Evolutionary conservation across 2,888 invertebrate genomes (phyloP), one percentile per base, ranked within the genome.

Genomic region (Fragum fragum): DNA sequence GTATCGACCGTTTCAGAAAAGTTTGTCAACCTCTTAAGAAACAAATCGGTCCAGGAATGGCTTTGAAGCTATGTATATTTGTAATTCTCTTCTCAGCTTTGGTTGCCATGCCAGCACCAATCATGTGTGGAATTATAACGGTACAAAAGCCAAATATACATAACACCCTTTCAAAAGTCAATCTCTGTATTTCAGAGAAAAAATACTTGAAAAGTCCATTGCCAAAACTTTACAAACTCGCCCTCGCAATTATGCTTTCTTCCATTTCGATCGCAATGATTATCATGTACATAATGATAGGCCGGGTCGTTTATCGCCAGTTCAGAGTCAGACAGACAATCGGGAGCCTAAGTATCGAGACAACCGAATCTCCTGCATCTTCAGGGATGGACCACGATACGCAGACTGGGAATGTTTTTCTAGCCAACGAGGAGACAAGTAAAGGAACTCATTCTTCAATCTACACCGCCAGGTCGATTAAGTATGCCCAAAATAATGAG

Each of bases 11-110:
- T 0, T 83, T 72, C 47, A 55, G 83, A 39, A 76, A 80, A 29
- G 83, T 83, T 11, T 83, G 80, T 52, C 79, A 80, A 42, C 83
- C 83, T 11, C 53, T 83, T 23, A 83, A 80, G 55, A 73, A 68
- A 21, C 83, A 83, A 63, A 83, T 83, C 39, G 72, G 77, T 55
- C 79, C 77, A 21, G 29, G 61, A 5, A 59, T 80, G 26, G 83
- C 83, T 1, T n/a, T 69, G 3, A 79, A 80, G 53, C 57, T 83
- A 16, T 32, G 76, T 18, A n/a, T 74, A 9, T 52, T 68, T 1
- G 73, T 77, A 6, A 36, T 66, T 0, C 11, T 77, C 5, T 18
- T 77, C 1, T 72, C 83, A 9, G 16, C 72, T 16, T 1, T 83
- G 11, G 21, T 80, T 0, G 57, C 79, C 1, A 2, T 80, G 1